These are phyloP conservation scores for Chitala chitala DNA, from an alignment of 2,113 vertebrate genomes.

Conservation along the genomic window DNA sequence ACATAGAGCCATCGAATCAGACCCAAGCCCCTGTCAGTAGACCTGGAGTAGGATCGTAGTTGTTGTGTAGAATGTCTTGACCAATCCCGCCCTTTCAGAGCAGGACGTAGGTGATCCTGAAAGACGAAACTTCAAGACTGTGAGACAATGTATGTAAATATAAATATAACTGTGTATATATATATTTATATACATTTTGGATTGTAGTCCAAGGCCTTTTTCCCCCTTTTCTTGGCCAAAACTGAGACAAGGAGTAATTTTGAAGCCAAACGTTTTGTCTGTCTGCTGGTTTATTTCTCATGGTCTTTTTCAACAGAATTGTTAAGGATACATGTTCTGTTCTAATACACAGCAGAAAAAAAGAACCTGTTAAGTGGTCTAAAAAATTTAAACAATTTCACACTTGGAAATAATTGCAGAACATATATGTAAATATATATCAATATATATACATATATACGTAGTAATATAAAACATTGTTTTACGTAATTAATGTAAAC, in stretches of 20 bases:
- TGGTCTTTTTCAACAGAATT: neutral
- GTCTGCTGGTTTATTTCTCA: conserved; percentile 17
- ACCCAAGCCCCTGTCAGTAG: neutral
- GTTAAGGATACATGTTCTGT: conserved; percentile 8
- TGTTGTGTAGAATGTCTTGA: neutral
- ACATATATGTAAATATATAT: conserved; percentile 25
- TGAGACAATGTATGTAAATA: conserved; percentile 24
- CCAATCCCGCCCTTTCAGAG: neutral
- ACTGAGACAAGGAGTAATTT: neutral
- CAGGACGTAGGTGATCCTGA: neutral
- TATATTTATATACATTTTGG: conserved; percentile 53
- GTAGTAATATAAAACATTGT: conserved; percentile 39
- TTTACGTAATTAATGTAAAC: conserved; percentile 45
- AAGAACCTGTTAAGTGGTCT: neutral
- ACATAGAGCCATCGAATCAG: conserved; percentile 12
- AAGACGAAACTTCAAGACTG: conserved; percentile 23
- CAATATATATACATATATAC: conserved; percentile 6
- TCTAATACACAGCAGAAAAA: conserved; percentile 8
- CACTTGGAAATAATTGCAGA: conserved; percentile 30
- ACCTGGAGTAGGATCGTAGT: neutral
- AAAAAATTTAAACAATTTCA: conserved; percentile 14
- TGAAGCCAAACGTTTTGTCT: conserved; percentile 6
- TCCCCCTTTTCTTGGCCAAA: conserved; percentile 6
- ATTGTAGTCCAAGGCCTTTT: conserved; percentile 38
- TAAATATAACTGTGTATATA: conserved; percentile 46